Evolutionary conservation across 2,888 invertebrate species (phyloP), one percentile per base, ranked within the genome.

Genomic region (Halictus quadricinctus): DNA sequence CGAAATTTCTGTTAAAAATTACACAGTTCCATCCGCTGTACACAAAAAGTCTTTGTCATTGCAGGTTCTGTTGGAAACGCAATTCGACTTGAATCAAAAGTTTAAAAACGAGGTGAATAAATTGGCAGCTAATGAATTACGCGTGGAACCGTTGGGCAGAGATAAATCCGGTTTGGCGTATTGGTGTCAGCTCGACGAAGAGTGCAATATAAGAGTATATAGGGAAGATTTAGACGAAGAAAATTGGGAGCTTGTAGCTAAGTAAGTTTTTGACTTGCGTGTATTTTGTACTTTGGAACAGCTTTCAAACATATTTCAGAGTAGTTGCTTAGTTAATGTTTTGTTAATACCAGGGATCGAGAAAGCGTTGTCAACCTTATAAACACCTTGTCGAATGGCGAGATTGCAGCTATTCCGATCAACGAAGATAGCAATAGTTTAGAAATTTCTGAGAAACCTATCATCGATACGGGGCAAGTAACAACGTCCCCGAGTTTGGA

Each of bases 211-310:
- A 86, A 96, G 98, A 88, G 96, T 99, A 73, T 99, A 99, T 95
- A 97, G 97, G 93, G 99, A 99, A 95, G 99, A 99, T 93, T 96
- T 97, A 89, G 99, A 99, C 95, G 99, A 99, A 94, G 98, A 99
- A 94, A 98, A 98, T 21, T 99, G 99, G 99, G 97, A 97, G 93
- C 96, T 99, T 72, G 97, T 99, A 86, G 99, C 98, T 86, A 97
- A 96, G 97, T 98, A 95, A 94, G 95, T 94, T 85, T 75, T 69
- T 2, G 5, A 25, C 41, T 25, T 21, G 64, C 29, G n/a, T 70
- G 72, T 21, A 50, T 29, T 77, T 54, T 13, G 12, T 78, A 60
- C 29, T 72, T 15, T 58, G 46, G 84, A 97, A 96, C 97, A 97
- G 95, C 94, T 94, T 93, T 83, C 12, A 72, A 18, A 80, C 76